Conservation (phyloP, 2,888 invertebrate genomes). For the Suillia variegata region DNA sequence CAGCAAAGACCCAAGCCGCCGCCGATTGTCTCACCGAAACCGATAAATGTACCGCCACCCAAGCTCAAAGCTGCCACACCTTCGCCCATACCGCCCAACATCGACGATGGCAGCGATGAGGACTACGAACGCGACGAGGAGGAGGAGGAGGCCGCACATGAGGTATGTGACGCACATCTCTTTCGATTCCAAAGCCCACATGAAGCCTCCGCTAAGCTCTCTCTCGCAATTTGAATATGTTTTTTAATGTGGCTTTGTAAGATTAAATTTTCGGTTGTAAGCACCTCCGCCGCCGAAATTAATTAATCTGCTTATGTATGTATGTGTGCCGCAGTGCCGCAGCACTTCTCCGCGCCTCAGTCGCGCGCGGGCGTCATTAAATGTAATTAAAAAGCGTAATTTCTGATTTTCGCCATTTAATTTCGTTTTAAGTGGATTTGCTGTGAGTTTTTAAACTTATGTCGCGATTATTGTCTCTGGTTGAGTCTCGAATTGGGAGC, state of each 20-base stretch:
- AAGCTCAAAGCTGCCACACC: conserved; percentile 55
- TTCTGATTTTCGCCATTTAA: conserved; percentile 8
- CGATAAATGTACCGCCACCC: conserved; percentile 45
- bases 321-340: not conserved
- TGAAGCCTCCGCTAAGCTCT: not conserved
- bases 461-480: not conserved
- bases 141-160: conserved; percentile 26
- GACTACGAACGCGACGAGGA: conserved; percentile 8
- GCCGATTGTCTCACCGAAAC: conserved; percentile 45
- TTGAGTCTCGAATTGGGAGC: not conserved
- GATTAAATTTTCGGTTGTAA: not conserved
- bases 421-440: conserved; percentile 17
- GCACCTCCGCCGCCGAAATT: not conserved
- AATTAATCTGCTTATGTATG: conserved; percentile 17
- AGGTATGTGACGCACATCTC: conserved; percentile 8
- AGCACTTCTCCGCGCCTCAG: not conserved
- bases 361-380: not conserved
- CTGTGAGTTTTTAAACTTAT: not conserved
- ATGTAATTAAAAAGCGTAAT: conserved; percentile 19
- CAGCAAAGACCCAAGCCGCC: conserved; percentile 64
- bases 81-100: conserved; percentile 39
- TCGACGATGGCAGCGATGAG: conserved; percentile 19
- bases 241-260: not conserved
- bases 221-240: not conserved
- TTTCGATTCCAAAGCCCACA: not conserved